Conservation (phyloP, 2,113 vertebrate genomes). For the Hemichromis elongatus region DNA sequence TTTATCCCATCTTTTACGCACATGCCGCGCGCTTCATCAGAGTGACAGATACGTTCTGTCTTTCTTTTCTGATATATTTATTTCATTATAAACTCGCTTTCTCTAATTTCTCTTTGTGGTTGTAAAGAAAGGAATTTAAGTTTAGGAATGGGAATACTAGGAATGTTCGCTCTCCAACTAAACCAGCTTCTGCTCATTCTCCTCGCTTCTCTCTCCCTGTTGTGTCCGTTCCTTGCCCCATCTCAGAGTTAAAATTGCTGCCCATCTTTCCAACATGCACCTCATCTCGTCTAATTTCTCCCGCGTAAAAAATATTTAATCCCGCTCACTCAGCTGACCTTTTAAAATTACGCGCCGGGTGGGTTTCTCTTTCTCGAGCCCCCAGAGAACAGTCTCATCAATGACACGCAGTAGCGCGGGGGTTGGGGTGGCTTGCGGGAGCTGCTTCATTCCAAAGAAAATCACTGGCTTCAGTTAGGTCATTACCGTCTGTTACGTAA, state of each 20-base stretch:
- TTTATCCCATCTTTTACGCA: background rate
- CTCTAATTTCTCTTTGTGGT: background rate
- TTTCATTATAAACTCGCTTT: background rate
- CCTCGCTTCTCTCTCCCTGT: background rate
- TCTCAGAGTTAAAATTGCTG: background rate
- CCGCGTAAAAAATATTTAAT: background rate
- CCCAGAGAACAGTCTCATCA: background rate
- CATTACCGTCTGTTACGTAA: background rate
- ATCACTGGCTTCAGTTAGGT: constrained; percentile 24
- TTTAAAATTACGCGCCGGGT: background rate
- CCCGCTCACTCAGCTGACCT: background rate
- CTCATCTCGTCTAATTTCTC: background rate
- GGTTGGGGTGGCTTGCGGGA: background rate
- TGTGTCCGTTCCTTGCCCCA: background rate
- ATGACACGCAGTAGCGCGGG: background rate
- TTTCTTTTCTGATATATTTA: background rate
- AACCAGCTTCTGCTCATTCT: background rate
- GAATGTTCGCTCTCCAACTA: background rate
- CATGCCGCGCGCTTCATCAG: background rate
- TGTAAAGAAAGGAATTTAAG: background rate
- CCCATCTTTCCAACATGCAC: background rate
- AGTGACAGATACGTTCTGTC: background rate
- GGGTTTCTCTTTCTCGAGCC: background rate
- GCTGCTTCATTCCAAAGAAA: background rate
- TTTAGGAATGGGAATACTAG: background rate